Evolutionary conservation across 2,113 vertebrate species (phyloP).

Genomic region (Anarrhichthys ocellatus): DNA sequence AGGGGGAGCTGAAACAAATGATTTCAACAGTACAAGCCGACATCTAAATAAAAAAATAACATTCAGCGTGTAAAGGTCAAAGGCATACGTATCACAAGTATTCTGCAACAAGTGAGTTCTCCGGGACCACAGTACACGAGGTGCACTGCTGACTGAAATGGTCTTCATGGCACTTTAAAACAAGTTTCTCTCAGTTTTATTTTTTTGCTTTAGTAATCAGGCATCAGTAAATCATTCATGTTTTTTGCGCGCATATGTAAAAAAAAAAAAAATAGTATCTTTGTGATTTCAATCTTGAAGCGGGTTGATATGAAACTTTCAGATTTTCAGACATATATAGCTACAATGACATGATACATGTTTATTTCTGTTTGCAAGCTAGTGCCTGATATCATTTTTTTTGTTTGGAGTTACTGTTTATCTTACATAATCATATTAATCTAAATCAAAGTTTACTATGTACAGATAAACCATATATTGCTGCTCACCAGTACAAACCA

Average conservation of each 20-base stretch:
- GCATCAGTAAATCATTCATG: conserved; percentile 62
- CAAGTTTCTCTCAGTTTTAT: conserved; percentile 9
- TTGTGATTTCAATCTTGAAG: conserved; percentile 33
- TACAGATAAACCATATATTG: conserved; percentile 73
- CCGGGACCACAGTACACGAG: conserved; percentile 43
- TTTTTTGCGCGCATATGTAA: conserved; percentile 60
- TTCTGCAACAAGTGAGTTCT: conserved; percentile 65
- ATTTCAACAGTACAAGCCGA: conserved; percentile 62
- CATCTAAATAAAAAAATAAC: conserved; percentile 53
- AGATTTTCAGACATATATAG: conserved; percentile 42
- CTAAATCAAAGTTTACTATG: conserved; percentile 70
- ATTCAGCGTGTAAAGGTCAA: conserved; percentile 73
- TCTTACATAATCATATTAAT: conserved; percentile 55
- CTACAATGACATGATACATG: conserved; percentile 41
- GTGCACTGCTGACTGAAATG: conserved; percentile 57
- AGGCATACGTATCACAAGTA: conserved; percentile 65
- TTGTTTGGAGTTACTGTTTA: conserved; percentile 51
- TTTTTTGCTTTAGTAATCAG: conserved; percentile 66
- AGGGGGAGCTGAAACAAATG: conserved; percentile 39
- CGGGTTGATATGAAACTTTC: conserved; percentile 31
- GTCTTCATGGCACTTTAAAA: conserved; percentile 78
- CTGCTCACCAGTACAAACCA: conserved; percentile 42
- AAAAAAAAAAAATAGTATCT: conserved; percentile 15
- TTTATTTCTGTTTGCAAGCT: conserved; percentile 54
- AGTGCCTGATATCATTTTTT: conserved; percentile 22